Evolutionary conservation across 2,888 invertebrate species (phyloP).

Genomic region (Sipunculus nudus): DNA sequence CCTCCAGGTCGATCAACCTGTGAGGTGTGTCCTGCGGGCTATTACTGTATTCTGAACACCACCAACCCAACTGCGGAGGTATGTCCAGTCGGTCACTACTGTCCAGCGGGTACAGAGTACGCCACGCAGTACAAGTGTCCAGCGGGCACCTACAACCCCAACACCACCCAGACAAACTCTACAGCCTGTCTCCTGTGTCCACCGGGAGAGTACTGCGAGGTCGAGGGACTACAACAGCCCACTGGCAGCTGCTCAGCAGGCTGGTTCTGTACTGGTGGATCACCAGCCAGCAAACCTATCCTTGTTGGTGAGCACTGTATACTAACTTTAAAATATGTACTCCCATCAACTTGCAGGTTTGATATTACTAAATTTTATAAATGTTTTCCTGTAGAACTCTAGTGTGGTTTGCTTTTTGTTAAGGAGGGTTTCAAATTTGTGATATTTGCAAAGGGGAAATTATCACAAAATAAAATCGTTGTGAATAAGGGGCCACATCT

Average conservation of each 20-base stretch:
- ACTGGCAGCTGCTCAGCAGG: constrained; percentile 56
- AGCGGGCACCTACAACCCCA: constrained; percentile 56
- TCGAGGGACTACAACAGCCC: constrained; percentile 42
- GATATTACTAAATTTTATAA: too few relatives aligned
- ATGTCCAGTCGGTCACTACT: constrained; percentile 41
- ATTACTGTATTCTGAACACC: constrained; percentile 54
- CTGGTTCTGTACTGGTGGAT: constrained; percentile 61
- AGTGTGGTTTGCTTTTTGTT: too few relatives aligned
- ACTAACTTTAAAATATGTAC: not conserved
- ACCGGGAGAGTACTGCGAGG: constrained; percentile 57
- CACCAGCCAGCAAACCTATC: constrained; percentile 46
- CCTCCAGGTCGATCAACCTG: constrained; percentile 50
- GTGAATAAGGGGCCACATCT: too few relatives aligned
- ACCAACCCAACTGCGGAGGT: constrained; percentile 43
- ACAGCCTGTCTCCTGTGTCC: constrained; percentile 52
- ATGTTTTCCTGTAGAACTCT: too few relatives aligned
- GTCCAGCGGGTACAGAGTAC: constrained; percentile 47
- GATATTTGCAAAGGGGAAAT: too few relatives aligned
- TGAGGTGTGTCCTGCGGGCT: constrained; percentile 54
- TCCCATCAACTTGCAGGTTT: too few relatives aligned
- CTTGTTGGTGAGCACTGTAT: constrained; percentile 50
- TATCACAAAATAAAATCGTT: too few relatives aligned
- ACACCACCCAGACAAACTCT: constrained; percentile 35
- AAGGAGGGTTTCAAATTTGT: too few relatives aligned
- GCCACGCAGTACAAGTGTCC: constrained; percentile 52